These are phyloP conservation scores for Tipula vernalis DNA, from an alignment of 2,888 invertebrate species.

Conservation along the genomic window DNA sequence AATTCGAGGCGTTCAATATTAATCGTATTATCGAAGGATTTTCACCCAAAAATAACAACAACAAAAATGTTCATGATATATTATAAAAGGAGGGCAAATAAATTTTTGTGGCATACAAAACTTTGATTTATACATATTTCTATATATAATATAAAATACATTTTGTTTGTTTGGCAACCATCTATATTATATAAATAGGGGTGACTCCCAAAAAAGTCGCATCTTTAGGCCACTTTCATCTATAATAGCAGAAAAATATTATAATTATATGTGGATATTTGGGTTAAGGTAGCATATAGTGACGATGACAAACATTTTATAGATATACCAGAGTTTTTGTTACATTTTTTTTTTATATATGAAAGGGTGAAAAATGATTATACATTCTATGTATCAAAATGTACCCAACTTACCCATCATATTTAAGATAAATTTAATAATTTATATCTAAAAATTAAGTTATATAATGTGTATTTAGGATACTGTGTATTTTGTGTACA, in stretches of 20 bases:
- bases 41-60: neutral
- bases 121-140: neutral
- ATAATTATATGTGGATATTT: neutral
- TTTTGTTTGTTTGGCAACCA: neutral
- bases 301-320: neutral
- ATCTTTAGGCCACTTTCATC: neutral
- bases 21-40: conserved; percentile 9
- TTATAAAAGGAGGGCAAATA: neutral
- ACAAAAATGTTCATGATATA: neutral
- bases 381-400: neutral
- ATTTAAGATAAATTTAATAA: neutral
- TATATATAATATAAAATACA: no score
- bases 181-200: neutral
- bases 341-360: no score
- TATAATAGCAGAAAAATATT: neutral
- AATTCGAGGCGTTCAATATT: conserved; percentile 5
- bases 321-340: neutral
- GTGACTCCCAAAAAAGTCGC: neutral
- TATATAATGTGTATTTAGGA: neutral
- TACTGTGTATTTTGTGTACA: neutral
- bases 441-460: neutral
- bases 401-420: neutral
- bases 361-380: neutral
- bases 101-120: neutral
- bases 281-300: neutral